Evolutionary conservation across 1,140 invertebrate species (phyloP).

Genomic region (Brachionus manjavacas): DNA sequence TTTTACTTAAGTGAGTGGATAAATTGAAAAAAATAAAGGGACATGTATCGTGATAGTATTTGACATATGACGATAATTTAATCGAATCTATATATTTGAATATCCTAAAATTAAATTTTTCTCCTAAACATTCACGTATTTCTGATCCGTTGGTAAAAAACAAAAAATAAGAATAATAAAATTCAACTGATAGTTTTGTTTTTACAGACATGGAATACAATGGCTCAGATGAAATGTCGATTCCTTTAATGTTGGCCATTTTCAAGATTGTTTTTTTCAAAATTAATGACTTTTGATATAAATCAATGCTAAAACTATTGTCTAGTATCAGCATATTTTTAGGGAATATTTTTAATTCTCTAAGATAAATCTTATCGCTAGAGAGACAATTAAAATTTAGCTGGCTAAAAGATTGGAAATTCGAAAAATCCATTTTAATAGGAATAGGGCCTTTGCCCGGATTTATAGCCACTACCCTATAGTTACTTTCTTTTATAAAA

Average conservation of each 20-base stretch:
- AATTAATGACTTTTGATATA: neutral
- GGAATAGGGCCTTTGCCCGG: neutral
- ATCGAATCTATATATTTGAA: neutral
- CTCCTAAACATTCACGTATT: neutral
- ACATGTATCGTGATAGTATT: neutral
- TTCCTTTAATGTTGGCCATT: neutral
- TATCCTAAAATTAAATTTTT: too few relatives aligned
- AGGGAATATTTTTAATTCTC: neutral
- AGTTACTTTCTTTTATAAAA: neutral
- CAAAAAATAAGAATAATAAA: neutral
- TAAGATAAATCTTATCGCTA: neutral
- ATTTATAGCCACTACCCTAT: neutral
- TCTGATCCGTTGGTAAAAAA: neutral
- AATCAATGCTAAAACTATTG: neutral
- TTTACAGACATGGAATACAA: neutral
- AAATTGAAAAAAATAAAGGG: neutral
- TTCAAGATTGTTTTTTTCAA: neutral
- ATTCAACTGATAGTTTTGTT: neutral
- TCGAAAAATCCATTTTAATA: neutral
- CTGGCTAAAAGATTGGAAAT: neutral
- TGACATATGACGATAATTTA: neutral
- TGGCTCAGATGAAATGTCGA: neutral
- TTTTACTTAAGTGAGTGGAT: neutral
- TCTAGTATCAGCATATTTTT: neutral
- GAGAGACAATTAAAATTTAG: neutral